These are phyloP conservation scores for Eudyptes chrysolophus DNA, from an alignment of 2,113 vertebrate species.

Conservation along the genomic window DNA sequence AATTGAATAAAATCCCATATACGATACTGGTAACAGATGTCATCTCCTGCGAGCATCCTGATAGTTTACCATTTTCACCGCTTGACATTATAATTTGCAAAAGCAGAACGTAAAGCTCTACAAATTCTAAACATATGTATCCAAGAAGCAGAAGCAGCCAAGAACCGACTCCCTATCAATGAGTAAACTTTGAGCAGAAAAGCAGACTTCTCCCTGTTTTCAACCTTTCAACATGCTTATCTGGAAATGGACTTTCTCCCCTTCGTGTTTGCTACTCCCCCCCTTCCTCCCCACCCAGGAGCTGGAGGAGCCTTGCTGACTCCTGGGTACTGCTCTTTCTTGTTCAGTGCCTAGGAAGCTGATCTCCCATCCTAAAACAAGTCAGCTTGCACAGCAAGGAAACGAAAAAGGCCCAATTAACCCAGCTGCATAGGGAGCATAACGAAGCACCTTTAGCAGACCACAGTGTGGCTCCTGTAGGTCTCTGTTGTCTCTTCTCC, in stretches of 20 bases:
- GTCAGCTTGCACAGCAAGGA: not conserved
- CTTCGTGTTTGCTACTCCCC: not conserved
- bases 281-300: not conserved
- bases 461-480: fast-evolving
- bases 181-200: conserved; percentile 8
- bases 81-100: not conserved
- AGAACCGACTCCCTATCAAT: not conserved
- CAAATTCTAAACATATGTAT: not conserved
- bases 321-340: not conserved
- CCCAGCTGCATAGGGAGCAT: not conserved
- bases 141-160: not conserved
- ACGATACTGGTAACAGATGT: not conserved
- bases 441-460: not conserved
- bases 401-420: not conserved
- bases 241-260: conserved; percentile 8
- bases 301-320: not conserved
- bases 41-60: not conserved
- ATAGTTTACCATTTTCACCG: not conserved
- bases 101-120: not conserved
- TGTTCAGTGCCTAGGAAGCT: not conserved
- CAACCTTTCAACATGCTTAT: conserved; percentile 13
- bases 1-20: not conserved
- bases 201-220: not conserved
- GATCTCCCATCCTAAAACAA: not conserved
- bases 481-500: not conserved